Evolutionary conservation across 2,888 invertebrate species (phyloP), one percentile per base, ranked within the genome.

Genomic region (Bedellia somnulentella): DNA sequence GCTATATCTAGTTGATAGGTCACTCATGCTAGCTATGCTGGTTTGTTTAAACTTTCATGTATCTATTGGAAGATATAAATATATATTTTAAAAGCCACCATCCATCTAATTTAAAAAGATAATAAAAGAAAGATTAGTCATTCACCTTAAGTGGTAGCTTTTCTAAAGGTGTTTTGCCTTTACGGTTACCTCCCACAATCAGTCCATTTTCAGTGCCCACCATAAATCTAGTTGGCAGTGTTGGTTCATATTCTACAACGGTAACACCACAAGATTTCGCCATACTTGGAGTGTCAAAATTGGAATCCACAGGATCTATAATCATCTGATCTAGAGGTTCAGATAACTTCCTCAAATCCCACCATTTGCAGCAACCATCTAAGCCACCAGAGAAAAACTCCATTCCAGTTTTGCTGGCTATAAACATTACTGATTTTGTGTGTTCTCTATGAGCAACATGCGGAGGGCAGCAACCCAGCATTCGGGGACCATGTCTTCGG

Each of bases 321-420:
- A 84, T 68, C 44, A 89, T 64, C 39, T 79, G 79, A 36, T 86
- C 85, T 6, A 78, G 73, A 5, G 83, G 83, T 42, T 80, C 79
- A n/a, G 59, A 58, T 37, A 87, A 54, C 44, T 83, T 81, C 17
- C 87, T 71, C 8, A 79, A 75, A 55, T 88, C 87, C 87, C 88
- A 88, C 88, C 88, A 88, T 53, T 85, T 81, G 29, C 87, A 83
- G 58, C 86, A 87, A 1, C 96, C 96, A 57, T 97, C 96, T 1
- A 90, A 86, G 0, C 93, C 88, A 0, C 88, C 81, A 1, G 95
- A 93, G 64, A 95, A 95, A 54, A 95, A 94, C 56, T 97, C 96
- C 1, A 86, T 85, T 1, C 93, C 93, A 1, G 91, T 88, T 67
- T 97, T 97, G 1, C 93, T 89, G 53, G 89, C 88, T 33, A 93